These are phyloP conservation scores for Axea sp. DNA, from an alignment of 2,888 invertebrate genomes.

Conservation along the genomic window DNA sequence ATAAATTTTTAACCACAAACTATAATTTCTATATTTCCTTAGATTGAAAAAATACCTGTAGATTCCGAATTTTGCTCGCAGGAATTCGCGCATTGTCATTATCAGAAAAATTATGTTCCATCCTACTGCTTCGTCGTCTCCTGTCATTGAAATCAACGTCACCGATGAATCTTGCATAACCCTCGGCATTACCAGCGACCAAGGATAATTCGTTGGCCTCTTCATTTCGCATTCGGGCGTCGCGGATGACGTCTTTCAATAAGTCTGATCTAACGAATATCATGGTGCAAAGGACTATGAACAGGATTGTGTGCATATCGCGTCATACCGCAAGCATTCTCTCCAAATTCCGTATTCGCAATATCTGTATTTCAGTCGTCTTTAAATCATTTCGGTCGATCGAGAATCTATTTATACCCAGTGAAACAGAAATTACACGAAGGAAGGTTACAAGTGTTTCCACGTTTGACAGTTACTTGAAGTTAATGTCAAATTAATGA, in stretches of 20 bases:
- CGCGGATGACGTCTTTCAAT: conserved; percentile 33
- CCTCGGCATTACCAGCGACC: conserved; percentile 8
- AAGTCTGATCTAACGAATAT: conserved; percentile 34
- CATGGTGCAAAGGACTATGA: conserved; percentile 45
- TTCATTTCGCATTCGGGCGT: conserved; percentile 21
- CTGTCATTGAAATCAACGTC: conserved; percentile 11
- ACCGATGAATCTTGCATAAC: conserved; percentile 33
- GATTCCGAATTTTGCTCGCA: no score
- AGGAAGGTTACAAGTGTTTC: conserved; percentile 27
- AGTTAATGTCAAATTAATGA: conserved; percentile 20
- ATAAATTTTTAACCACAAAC: no score
- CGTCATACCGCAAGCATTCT: conserved; percentile 49
- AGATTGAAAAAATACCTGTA: no score
- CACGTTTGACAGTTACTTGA: conserved; percentile 23
- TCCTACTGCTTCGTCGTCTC: conserved; percentile 8
- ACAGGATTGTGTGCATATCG: conserved; percentile 53
- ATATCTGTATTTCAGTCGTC: no score
- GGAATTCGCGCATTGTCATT: background rate
- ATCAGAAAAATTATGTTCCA: conserved; percentile 5
- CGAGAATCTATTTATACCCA: no score
- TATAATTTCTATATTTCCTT: no score
- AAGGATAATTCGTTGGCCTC: conserved; percentile 43
- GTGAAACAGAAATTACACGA: background rate
- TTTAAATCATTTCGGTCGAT: no score
- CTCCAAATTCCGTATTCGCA: no score